phyloP scores from a whole-genome alignment of 2,113 vertebrate species.

The Chlorodrepanis virens region DNA sequence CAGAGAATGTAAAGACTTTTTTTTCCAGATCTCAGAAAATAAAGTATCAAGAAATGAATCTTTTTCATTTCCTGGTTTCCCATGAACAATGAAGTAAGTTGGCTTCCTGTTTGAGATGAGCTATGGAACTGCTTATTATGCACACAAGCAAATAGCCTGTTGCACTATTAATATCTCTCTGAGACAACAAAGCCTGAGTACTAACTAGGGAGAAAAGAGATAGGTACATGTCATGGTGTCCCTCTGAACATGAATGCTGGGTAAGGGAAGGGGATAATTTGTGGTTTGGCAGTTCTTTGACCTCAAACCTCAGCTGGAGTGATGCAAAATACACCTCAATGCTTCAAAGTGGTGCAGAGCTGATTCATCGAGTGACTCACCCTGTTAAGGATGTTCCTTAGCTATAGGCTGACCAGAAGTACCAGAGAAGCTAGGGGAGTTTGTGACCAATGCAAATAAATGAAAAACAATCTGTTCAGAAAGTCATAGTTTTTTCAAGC shows the following conservation, averaged over 20 bases:
- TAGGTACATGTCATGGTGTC: not conserved
- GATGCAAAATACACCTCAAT: not conserved
- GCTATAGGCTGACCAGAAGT: not conserved
- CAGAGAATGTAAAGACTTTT: not conserved
- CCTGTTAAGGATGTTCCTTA: not conserved
- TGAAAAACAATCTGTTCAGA: not conserved
- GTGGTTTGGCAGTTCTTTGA: not conserved
- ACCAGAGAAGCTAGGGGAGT: not conserved
- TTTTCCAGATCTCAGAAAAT: not conserved
- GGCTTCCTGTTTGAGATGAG: not conserved
- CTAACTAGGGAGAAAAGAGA: not conserved
- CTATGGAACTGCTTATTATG: not conserved
- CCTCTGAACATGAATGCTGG: not conserved
- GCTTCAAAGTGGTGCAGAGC: not conserved
- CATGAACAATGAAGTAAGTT: accelerated
- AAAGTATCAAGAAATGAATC: not conserved
- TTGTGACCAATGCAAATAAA: not conserved
- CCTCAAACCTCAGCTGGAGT: not conserved
- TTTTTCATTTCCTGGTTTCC: not conserved
- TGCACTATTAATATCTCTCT: not conserved
- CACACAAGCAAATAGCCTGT: not conserved
- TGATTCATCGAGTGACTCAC: conserved; percentile 25
- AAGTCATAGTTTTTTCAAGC: not conserved
- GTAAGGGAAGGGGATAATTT: not conserved
- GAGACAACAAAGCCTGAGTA: not conserved